phyloP scores from a whole-genome alignment of 2,888 invertebrate genomes.

The Agriopis leucophaearia region DNA sequence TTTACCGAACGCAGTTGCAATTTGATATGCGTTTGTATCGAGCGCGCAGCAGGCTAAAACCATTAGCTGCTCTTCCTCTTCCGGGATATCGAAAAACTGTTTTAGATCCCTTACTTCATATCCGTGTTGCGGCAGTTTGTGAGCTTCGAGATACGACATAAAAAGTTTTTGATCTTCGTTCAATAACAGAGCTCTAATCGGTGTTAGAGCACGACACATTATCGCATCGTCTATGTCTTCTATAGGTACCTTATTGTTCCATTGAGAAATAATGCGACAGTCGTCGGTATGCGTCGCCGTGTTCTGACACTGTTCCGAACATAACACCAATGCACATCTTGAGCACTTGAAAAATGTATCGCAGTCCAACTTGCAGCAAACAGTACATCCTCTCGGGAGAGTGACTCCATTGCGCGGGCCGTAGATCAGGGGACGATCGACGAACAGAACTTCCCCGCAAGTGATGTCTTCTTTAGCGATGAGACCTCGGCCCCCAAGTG shows the following conservation, averaged over 20 bases:
- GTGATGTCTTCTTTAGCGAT: slow-evolving; percentile 89
- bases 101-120: slow-evolving; percentile 86
- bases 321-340: slow-evolving; percentile 90
- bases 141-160: slow-evolving; percentile 82
- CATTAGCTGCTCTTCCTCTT: slow-evolving; percentile 87
- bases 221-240: slow-evolving; percentile 70
- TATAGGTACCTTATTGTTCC: slow-evolving; percentile 82
- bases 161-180: slow-evolving; percentile 81
- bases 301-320: slow-evolving; percentile 88
- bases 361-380: slow-evolving; percentile 85
- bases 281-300: slow-evolving; percentile 87
- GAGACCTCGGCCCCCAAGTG: slow-evolving; percentile 90
- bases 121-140: slow-evolving; percentile 84
- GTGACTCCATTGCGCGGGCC: slow-evolving; percentile 88
- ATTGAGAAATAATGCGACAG: slow-evolving; percentile 87
- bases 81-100: slow-evolving; percentile 77
- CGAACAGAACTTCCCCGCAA: slow-evolving; percentile 89
- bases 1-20: slow-evolving; percentile 75
- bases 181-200: slow-evolving; percentile 74
- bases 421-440: slow-evolving; percentile 89
- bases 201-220: slow-evolving; percentile 71
- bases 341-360: slow-evolving; percentile 83
- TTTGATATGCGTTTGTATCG: slow-evolving; percentile 90
- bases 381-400: slow-evolving; percentile 88
- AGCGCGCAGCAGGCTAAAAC: slow-evolving; percentile 86